Evolutionary conservation across 2,888 invertebrate species (phyloP).

Genomic region (Pasiphila rectangulata): DNA sequence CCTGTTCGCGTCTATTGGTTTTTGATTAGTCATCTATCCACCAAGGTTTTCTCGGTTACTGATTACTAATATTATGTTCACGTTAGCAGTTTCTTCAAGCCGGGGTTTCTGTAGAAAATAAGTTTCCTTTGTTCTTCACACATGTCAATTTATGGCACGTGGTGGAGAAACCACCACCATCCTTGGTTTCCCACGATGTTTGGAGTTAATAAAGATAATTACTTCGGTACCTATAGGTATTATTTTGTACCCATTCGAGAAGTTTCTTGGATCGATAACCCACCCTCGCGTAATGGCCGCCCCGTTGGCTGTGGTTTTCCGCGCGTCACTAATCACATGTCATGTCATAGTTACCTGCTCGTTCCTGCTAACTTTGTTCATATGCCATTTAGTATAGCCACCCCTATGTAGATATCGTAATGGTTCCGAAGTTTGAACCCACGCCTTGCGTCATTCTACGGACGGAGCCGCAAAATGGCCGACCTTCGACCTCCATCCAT

Average conservation of each 20-base stretch:
- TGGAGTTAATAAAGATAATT: neutral
- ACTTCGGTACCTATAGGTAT: too few relatives aligned
- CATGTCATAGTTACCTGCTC: neutral
- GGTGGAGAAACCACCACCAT: slow-evolving; percentile 14
- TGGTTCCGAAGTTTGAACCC: neutral
- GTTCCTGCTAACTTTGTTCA: too few relatives aligned
- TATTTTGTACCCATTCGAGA: slow-evolving; percentile 46
- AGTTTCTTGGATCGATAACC: slow-evolving; percentile 56
- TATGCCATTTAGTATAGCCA: too few relatives aligned
- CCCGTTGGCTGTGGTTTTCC: slow-evolving; percentile 7
- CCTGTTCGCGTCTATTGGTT: too few relatives aligned
- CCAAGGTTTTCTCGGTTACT: neutral
- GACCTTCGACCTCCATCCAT: slow-evolving; percentile 24
- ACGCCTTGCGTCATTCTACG: slow-evolving; percentile 8
- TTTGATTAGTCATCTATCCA: too few relatives aligned
- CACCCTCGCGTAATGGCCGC: slow-evolving; percentile 51
- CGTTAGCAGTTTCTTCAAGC: too few relatives aligned
- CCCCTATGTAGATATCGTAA: too few relatives aligned
- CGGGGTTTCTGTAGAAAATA: neutral
- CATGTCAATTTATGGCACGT: slow-evolving; percentile 19
- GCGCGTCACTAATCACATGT: slow-evolving; percentile 1
- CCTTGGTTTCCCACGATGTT: slow-evolving; percentile 4
- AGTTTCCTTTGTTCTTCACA: slow-evolving; percentile 3
- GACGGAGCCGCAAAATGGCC: slow-evolving; percentile 25
- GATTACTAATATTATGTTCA: too few relatives aligned